Percentiles rank a stretch among this genome's conserved stretches.
Evolutionary conservation across 2,888 invertebrate species (phyloP).

Genomic region (Rotaria macrura): DNA sequence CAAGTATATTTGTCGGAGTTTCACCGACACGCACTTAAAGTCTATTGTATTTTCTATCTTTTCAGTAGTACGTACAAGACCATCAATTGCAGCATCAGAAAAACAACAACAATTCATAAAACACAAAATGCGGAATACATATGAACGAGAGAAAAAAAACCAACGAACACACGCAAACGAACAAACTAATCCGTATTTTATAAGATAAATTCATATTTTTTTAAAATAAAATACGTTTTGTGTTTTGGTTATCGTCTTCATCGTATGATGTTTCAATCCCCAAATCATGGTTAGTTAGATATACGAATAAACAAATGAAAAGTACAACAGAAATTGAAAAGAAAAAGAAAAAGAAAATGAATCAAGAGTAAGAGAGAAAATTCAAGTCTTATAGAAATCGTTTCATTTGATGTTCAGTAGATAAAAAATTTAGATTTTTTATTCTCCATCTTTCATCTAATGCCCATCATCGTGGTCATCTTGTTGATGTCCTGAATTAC

Average conservation of each 20-base stretch:
- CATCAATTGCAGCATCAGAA: neutral
- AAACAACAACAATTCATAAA: neutral
- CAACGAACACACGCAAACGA: neutral
- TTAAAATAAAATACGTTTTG: neutral
- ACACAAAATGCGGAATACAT: neutral
- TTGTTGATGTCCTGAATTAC: neutral
- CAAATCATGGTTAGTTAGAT: neutral
- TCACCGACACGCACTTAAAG: neutral
- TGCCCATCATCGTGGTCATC: neutral
- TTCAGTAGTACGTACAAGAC: neutral
- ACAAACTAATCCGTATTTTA: neutral
- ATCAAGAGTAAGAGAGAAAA: neutral
- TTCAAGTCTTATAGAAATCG: neutral
- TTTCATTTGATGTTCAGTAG: neutral
- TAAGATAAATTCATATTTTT: neutral
- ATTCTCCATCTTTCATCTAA: neutral
- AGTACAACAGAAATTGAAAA: neutral
- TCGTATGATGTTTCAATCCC: neutral
- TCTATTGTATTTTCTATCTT: neutral
- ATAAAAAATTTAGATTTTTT: neutral
- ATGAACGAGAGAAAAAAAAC: neutral
- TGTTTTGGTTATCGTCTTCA: no score
- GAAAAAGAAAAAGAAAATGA: neutral
- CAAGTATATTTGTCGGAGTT: neutral
- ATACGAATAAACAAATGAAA: neutral